Conservation (phyloP, 1,140 invertebrate species). For the Saccostrea cuccullata region DNA sequence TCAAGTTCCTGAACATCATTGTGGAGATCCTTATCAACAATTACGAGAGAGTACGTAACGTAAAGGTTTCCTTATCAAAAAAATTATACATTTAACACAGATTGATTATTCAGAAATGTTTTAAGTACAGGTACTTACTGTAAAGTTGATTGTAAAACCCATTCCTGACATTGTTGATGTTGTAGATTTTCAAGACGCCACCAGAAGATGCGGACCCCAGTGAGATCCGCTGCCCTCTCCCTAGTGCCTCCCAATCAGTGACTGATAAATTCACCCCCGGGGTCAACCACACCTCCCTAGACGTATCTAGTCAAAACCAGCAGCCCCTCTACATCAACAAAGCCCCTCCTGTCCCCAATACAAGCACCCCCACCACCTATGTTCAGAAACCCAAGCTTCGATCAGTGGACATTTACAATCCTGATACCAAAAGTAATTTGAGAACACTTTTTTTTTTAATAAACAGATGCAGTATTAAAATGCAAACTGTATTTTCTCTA, state of each 20-base stretch:
- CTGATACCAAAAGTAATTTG: conserved; percentile 65
- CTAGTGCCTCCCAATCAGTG: conserved; percentile 39
- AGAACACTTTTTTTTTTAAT: background rate
- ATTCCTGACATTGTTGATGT: background rate
- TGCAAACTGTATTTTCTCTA: too few relatives aligned
- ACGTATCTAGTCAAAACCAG: conserved; percentile 42
- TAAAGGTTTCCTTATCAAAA: background rate
- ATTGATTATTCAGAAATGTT: too few relatives aligned
- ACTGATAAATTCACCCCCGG: conserved; percentile 53
- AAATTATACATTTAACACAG: background rate
- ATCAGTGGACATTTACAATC: conserved; percentile 68
- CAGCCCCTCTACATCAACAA: conserved; percentile 67
- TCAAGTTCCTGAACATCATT: conserved; percentile 99
- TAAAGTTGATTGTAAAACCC: background rate
- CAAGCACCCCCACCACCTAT: background rate
- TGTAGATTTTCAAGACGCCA: conserved; percentile 79
- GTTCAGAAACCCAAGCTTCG: conserved; percentile 47
- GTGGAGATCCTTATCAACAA: conserved; percentile 97
- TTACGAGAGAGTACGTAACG: conserved; percentile 85
- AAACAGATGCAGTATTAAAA: too few relatives aligned
- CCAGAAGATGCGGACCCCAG: conserved; percentile 73
- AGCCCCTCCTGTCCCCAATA: conserved; percentile 57
- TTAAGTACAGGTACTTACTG: too few relatives aligned
- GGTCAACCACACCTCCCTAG: conserved; percentile 54
- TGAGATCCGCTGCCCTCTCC: conserved; percentile 46